Conservation (phyloP, 2,888 invertebrate species). For the Aleiodes alternator region DNA sequence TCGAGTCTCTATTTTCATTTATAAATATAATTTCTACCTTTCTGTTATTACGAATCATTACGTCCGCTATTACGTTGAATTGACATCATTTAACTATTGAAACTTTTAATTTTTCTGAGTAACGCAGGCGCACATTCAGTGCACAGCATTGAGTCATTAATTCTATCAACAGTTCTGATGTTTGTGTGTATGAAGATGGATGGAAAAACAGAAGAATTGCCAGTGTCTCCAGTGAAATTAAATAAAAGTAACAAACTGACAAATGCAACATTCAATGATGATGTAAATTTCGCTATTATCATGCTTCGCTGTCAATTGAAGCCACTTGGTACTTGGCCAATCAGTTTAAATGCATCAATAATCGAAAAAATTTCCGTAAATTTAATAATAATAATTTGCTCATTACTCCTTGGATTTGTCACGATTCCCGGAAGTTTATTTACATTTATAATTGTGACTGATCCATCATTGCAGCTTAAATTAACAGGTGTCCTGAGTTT, state of each 20-base stretch:
- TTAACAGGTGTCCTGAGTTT: conserved; percentile 61
- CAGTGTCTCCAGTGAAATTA: too few species aligned
- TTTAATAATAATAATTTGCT: conserved; percentile 41
- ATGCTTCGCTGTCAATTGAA: conserved; percentile 53
- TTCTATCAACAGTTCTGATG: too few species aligned
- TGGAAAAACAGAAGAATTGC: too few species aligned
- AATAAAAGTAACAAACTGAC: not conserved
- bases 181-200: too few species aligned
- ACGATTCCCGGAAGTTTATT: conserved; percentile 35
- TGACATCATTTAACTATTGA: too few species aligned
- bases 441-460: conserved; percentile 54
- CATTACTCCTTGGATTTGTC: conserved; percentile 42
- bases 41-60: too few species aligned
- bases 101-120: too few species aligned
- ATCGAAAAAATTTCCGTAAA: conserved; percentile 4
- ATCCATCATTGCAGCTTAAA: conserved; percentile 56
- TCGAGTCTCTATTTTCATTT: too few species aligned
- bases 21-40: too few species aligned
- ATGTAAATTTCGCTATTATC: conserved; percentile 47
- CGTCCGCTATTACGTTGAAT: too few species aligned
- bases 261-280: conserved; percentile 13
- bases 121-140: too few species aligned
- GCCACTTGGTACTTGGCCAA: conserved; percentile 52
- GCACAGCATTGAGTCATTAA: too few species aligned
- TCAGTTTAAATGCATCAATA: not conserved